phyloP scores from a whole-genome alignment of 2,113 vertebrate species.

The Setophaga coronata region DNA sequence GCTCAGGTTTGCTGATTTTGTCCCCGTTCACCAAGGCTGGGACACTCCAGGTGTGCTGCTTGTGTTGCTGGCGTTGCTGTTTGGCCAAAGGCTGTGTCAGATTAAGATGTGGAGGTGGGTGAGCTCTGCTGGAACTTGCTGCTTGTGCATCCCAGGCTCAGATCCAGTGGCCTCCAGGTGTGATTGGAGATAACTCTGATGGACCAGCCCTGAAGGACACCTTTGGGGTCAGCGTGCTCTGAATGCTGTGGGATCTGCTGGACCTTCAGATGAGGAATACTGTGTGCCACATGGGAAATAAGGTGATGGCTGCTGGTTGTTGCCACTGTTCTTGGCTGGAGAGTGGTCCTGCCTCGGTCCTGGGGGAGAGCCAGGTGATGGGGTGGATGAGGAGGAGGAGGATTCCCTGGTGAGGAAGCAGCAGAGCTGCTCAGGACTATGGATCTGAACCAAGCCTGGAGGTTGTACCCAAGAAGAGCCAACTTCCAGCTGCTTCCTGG shows the following conservation, averaged over 20 bases:
- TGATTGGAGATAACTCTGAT: neutral
- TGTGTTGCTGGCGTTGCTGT: neutral
- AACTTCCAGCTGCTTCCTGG: neutral
- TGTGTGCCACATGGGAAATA: neutral
- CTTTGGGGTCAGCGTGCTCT: neutral
- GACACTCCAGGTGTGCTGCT: neutral
- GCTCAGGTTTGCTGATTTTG: neutral
- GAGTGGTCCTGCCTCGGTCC: neutral
- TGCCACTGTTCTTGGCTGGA: neutral
- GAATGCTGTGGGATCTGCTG: neutral
- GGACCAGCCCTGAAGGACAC: neutral
- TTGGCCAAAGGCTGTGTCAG: neutral
- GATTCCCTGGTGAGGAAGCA: accelerated
- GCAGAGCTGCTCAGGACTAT: neutral
- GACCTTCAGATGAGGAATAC: neutral
- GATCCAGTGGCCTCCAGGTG: accelerated
- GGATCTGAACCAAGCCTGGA: neutral
- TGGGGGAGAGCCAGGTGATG: neutral
- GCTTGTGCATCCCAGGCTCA: neutral
- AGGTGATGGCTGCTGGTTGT: neutral
- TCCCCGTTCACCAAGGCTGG: neutral
- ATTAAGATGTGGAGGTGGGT: neutral
- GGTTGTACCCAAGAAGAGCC: neutral
- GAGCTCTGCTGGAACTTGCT: neutral
- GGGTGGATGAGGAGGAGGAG: neutral